Evolutionary conservation across 2,797 vertebrate genomes (phyloP).

Genomic region (Phrynocephalus forsythii): DNA sequence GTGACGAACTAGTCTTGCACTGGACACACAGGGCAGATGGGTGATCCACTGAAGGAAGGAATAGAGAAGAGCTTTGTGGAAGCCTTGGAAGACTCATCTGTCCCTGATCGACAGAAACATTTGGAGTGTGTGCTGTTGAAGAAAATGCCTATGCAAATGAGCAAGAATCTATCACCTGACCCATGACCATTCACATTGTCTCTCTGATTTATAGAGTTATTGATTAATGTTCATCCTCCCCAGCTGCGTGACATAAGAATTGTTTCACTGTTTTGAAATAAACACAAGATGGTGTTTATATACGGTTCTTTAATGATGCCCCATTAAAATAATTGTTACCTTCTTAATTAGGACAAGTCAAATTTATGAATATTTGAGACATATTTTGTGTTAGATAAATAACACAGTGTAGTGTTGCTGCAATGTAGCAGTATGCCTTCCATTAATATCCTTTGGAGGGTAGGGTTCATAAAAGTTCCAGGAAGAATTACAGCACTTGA

Average conservation of each 20-base stretch:
- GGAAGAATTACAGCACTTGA: not conserved
- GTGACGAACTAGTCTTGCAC: too few species aligned
- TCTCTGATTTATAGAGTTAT: slow-evolving; percentile 23
- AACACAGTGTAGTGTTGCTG: slow-evolving; percentile 33
- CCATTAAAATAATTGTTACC: slow-evolving; percentile 49
- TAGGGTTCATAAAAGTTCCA: slow-evolving; percentile 18
- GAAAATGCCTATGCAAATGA: not conserved
- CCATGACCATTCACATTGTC: not conserved
- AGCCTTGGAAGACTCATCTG: too few species aligned
- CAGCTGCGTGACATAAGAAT: not conserved
- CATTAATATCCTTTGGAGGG: slow-evolving; percentile 33
- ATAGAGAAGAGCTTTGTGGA: too few species aligned
- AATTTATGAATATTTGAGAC: slow-evolving; percentile 31
- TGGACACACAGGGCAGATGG: too few species aligned
- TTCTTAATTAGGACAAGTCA: slow-evolving; percentile 34
- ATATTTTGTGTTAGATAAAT: slow-evolving; percentile 44
- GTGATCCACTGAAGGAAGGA: too few species aligned
- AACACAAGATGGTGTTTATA: slow-evolving; percentile 15
- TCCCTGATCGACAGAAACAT: not conserved
- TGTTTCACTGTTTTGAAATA: slow-evolving; percentile 30
- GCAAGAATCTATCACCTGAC: not conserved
- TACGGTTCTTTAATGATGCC: slow-evolving; percentile 37
- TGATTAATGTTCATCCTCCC: not conserved
- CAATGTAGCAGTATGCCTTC: slow-evolving; percentile 16
- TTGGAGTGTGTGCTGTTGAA: not conserved